Conservation (phyloP, 2,888 invertebrate genomes). For the Drosophila parthenogenetica region DNA sequence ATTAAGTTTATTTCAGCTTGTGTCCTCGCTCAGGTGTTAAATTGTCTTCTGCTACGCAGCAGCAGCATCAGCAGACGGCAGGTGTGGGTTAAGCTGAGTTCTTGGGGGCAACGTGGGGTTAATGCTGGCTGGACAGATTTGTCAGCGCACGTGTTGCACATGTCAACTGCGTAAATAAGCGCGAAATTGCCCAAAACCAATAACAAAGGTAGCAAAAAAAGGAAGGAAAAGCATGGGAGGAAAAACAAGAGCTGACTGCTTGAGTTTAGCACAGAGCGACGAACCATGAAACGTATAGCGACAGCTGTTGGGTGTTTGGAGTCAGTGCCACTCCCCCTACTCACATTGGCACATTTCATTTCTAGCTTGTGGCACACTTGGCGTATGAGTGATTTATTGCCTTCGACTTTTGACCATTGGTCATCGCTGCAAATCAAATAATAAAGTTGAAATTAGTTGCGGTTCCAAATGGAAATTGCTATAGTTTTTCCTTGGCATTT, state of each 20-base stretch:
- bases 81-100: background rate
- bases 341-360: constrained; percentile 26
- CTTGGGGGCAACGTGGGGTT: constrained; percentile 52
- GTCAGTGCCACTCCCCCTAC: background rate
- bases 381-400: constrained; percentile 75
- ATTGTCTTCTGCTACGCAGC: constrained; percentile 49
- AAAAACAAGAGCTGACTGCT: constrained; percentile 11
- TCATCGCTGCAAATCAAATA: constrained; percentile 62
- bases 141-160: constrained; percentile 75
- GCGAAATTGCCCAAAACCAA: constrained; percentile 65
- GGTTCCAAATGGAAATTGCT: constrained; percentile 66
- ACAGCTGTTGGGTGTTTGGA: constrained; percentile 46
- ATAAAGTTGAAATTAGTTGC: constrained; percentile 77
- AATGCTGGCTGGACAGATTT: constrained; percentile 51
- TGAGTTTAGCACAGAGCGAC: constrained; percentile 31
- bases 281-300: constrained; percentile 54
- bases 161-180: constrained; percentile 75
- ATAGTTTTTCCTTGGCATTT: constrained; percentile 42
- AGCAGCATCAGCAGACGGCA: background rate
- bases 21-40: constrained; percentile 62
- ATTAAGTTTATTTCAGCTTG: constrained; percentile 48
- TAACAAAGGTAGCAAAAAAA: constrained; percentile 8
- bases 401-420: constrained; percentile 56
- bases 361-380: constrained; percentile 49
- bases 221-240: background rate